Percentiles rank a stretch among this genome's conserved stretches.
Evolutionary conservation across 2,888 invertebrate species (phyloP).

Genomic region (Diarsia brunnea): DNA sequence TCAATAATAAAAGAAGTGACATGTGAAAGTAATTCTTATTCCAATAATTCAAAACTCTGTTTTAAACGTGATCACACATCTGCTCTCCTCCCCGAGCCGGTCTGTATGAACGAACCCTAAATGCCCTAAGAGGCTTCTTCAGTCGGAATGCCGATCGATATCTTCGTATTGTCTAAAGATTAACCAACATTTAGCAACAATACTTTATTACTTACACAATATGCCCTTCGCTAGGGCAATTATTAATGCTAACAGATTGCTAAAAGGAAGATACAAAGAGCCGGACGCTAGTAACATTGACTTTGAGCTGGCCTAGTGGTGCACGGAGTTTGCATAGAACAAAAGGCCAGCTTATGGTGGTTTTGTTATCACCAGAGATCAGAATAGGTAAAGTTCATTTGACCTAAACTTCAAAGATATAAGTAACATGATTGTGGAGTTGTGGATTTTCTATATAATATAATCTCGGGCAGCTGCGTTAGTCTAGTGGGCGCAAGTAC

Average conservation of each 20-base stretch:
- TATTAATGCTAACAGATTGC: constrained; percentile 34
- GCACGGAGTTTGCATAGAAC: not conserved
- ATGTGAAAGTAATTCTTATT: too few species aligned
- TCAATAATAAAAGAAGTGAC: too few species aligned
- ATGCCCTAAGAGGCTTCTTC: too few species aligned
- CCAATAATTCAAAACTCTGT: too few species aligned
- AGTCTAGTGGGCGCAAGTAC: too few species aligned
- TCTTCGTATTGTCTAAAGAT: constrained; percentile 6
- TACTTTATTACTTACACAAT: constrained; percentile 23
- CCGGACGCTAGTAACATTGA: not conserved
- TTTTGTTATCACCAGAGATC: not conserved
- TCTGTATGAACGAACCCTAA: too few species aligned
- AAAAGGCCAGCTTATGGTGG: not conserved
- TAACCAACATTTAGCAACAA: constrained; percentile 30
- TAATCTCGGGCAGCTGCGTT: not conserved
- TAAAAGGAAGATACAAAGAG: constrained; percentile 11
- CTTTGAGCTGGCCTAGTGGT: not conserved
- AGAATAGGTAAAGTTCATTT: not conserved
- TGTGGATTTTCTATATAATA: not conserved
- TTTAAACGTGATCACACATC: too few species aligned
- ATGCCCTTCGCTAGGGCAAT: constrained; percentile 26
- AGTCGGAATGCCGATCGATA: not conserved
- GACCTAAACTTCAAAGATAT: not conserved
- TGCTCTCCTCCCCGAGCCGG: too few species aligned
- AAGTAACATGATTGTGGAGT: not conserved